Evolutionary conservation across 2,888 invertebrate species (phyloP).

Genomic region (Stenurella melanura): DNA sequence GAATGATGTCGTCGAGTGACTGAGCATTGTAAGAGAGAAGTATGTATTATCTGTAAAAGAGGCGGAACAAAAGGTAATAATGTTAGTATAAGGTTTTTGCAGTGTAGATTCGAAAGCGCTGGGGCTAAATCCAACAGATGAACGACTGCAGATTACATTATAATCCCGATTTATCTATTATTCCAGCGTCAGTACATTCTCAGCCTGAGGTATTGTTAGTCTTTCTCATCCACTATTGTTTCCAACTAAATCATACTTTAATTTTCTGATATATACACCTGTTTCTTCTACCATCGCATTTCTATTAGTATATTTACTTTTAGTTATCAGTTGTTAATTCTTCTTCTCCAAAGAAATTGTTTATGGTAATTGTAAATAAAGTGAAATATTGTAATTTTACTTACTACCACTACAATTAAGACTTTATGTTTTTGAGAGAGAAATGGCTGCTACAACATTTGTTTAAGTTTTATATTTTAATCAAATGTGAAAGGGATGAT

Average conservation of each 20-base stretch:
- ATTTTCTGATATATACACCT: conserved; percentile 65
- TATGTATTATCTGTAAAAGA: conserved; percentile 35
- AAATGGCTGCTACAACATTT: too few species aligned
- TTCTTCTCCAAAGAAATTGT: not conserved
- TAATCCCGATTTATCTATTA: conserved; percentile 68
- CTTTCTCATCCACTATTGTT: conserved; percentile 69
- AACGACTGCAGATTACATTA: conserved; percentile 68
- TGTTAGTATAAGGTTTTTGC: conserved; percentile 60
- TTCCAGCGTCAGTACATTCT: conserved; percentile 66
- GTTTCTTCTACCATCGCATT: conserved; percentile 46
- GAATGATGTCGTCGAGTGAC: conserved; percentile 21
- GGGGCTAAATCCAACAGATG: conserved; percentile 67
- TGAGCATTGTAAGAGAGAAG: conserved; percentile 22
- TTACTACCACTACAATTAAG: too few species aligned
- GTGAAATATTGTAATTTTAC: too few species aligned
- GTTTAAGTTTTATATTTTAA: too few species aligned
- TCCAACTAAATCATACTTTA: conserved; percentile 68
- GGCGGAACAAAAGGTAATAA: conserved; percentile 40
- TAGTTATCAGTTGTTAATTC: conserved; percentile 35
- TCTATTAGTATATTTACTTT: conserved; percentile 42
- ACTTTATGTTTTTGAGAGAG: too few species aligned
- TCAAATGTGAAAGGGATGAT: too few species aligned
- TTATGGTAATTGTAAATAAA: too few species aligned
- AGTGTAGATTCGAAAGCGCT: conserved; percentile 66
- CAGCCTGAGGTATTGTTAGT: conserved; percentile 67